Evolutionary conservation across 2,113 vertebrate genomes (phyloP).

Genomic region (Centropristis striata): DNA sequence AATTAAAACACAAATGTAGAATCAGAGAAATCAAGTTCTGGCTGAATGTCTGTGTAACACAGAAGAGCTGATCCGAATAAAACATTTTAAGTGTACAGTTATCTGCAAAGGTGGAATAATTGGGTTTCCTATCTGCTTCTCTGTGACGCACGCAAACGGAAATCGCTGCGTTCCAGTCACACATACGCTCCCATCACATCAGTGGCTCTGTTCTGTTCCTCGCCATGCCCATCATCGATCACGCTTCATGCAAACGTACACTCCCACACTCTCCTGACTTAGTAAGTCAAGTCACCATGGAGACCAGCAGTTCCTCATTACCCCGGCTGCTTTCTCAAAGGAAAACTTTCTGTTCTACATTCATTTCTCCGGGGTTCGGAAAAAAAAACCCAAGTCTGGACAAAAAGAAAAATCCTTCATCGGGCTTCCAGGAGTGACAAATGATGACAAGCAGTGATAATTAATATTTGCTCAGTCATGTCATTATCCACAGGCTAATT

Average conservation of each 20-base stretch:
- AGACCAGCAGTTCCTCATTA: constrained; percentile 53
- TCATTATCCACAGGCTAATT: constrained; percentile 49
- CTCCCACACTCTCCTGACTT: constrained; percentile 38
- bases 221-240: constrained; percentile 31
- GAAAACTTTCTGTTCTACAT: constrained; percentile 50
- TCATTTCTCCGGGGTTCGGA: constrained; percentile 15
- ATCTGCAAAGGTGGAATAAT: neutral
- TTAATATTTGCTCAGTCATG: constrained; percentile 41
- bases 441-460: constrained; percentile 27
- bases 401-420: neutral
- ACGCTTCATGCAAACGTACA: constrained; percentile 37
- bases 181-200: neutral
- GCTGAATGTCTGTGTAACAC: neutral
- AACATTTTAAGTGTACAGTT: neutral
- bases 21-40: neutral
- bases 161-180: neutral
- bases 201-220: neutral
- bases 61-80: neutral
- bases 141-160: neutral
- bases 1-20: too few species aligned
- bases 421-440: constrained; percentile 11
- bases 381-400: neutral
- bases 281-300: constrained; percentile 62
- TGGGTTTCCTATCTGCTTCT: neutral
- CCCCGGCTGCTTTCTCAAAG: constrained; percentile 23